Conservation (phyloP, 2,113 vertebrate genomes). For the Albula goreensis region DNA sequence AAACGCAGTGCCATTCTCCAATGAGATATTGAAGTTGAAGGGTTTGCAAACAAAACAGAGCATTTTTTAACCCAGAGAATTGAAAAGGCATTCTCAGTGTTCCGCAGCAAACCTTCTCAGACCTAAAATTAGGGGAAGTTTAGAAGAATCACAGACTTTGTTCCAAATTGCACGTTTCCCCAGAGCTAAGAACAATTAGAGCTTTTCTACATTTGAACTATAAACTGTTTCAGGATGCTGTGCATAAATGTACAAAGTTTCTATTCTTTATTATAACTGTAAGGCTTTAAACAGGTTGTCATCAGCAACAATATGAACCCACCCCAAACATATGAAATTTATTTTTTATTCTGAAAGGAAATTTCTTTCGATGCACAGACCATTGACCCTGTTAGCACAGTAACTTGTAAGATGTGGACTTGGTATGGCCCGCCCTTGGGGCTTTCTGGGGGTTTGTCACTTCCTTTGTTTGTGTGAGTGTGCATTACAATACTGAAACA, state of each 20-base stretch:
- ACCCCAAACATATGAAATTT: not conserved
- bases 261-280: constrained; percentile 24
- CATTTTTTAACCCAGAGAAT: not conserved
- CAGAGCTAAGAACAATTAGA: not conserved
- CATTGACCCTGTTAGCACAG: not conserved
- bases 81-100: constrained; percentile 4
- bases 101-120: not conserved
- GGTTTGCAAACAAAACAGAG: not conserved
- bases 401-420: constrained; percentile 5
- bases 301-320: not conserved
- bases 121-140: constrained; percentile 3
- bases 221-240: constrained; percentile 10
- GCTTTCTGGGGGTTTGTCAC: not conserved
- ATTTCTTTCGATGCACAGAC: not conserved
- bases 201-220: not conserved
- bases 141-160: not conserved
- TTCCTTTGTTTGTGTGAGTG: constrained; percentile 12
- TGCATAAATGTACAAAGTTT: constrained; percentile 1
- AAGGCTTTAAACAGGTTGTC: not conserved
- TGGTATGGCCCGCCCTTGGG: not conserved
- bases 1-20: not conserved
- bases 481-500: not conserved
- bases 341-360: not conserved
- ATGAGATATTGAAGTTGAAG: not conserved
- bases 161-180: constrained; percentile 13